Evolutionary conservation across 2,797 vertebrate species (phyloP), one percentile per base, ranked within the genome.

Genomic region (Iguana delicatissima): DNA sequence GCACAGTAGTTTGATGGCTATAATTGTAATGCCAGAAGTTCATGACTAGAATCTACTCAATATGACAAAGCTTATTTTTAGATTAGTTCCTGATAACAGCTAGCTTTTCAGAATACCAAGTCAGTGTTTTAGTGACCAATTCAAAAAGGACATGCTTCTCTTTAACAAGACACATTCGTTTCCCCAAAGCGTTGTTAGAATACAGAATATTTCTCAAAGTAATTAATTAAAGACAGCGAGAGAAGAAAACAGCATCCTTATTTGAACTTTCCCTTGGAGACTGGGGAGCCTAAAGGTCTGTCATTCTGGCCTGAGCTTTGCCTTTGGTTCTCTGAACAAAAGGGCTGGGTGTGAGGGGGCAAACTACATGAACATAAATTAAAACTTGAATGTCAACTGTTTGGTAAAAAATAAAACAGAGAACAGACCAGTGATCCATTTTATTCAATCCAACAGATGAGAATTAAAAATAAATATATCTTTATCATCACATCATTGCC

Each of bases 31-130:
- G 52, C 24, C 13, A 55, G 46, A 72, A 59, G 86, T 13, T 69
- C 9, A 80, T 9, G 84, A 0, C 26, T 26, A 73, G 38, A 3
- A 9, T 2, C 69, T 83, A 83, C 26, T 59, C 79, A 57, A 13
- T 46, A 82, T n/a, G 10, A 83, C 46, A 50, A 26, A 74, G 57
- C 7, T 89, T 64, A 76, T 35, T 89, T 89, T 64, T 77, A 77
- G 42, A 62, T 46, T 89, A 26, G 55, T 77, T 35, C 55, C 22
- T 64, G 52, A 82, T 50, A 79, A 38, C 64, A 24, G 79, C 22
- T 26, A 55, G 1, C 69, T 55, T 35, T 88, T 32, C 46, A 80
- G 16, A 80, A 42, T n/a, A 16, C 20, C 9, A 80, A 89, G 69
- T 20, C 5, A 14, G 32, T 59, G 35, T 83, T 46, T 18, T 38